A percentile compares a stretch with the other conserved stretches of the same genome.
phyloP scores from a whole-genome alignment of 2,113 vertebrate species.

The Amphiprion percula region DNA sequence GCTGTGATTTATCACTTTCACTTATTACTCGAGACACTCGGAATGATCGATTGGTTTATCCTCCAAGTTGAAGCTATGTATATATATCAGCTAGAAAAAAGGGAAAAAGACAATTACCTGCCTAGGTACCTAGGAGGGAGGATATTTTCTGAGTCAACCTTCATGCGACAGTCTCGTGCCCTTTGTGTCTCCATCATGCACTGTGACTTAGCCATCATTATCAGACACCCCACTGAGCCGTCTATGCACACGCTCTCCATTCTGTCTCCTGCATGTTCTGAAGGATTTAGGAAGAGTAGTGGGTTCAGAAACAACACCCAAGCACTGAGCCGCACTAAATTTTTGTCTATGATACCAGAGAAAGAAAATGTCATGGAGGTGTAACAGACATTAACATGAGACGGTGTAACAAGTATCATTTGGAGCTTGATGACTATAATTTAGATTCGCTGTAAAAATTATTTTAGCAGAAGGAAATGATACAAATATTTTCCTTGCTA shows the following conservation, averaged over 20 bases:
- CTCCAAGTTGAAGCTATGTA: slow-evolving; percentile 64
- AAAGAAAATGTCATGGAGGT: neutral
- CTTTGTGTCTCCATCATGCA: slow-evolving; percentile 66
- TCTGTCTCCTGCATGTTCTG: neutral
- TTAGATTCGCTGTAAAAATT: neutral
- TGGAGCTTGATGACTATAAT: neutral
- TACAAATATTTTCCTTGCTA: slow-evolving; percentile 12
- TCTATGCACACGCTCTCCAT: slow-evolving; percentile 29
- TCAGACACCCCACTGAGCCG: slow-evolving; percentile 25
- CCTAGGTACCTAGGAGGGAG: slow-evolving; percentile 40
- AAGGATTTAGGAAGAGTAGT: slow-evolving; percentile 8
- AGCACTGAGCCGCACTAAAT: neutral
- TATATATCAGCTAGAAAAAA: slow-evolving; percentile 56
- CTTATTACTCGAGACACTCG: slow-evolving; percentile 75
- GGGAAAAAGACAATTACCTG: slow-evolving; percentile 62
- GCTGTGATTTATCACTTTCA: slow-evolving; percentile 73
- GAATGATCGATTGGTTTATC: slow-evolving; percentile 78
- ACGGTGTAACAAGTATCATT: neutral
- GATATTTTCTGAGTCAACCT: slow-evolving; percentile 71
- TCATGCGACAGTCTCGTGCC: slow-evolving; percentile 56
- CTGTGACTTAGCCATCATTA: slow-evolving; percentile 48
- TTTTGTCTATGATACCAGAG: neutral
- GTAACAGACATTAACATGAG: neutral
- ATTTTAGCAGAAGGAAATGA: neutral
- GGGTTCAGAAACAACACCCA: neutral